phyloP scores from a whole-genome alignment of 2,113 vertebrate genomes.

The Phainopepla nitens region DNA sequence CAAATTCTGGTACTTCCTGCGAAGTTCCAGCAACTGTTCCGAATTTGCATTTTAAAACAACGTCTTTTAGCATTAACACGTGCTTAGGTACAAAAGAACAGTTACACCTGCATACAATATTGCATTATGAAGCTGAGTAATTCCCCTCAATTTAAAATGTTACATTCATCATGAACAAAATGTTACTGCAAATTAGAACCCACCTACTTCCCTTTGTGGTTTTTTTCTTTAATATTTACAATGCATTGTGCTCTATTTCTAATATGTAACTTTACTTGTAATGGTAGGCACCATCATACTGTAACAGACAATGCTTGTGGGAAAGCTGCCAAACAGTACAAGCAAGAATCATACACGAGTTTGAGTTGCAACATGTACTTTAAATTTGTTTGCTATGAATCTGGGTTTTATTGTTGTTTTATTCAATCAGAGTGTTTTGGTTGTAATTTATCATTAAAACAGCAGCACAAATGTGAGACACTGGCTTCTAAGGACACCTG shows the following conservation, averaged over 20 bases:
- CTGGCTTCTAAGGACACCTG: not conserved
- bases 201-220: not conserved
- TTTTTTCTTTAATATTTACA: conserved; percentile 12
- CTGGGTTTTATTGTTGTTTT: no score
- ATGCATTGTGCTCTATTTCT: conserved; percentile 37
- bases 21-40: conserved; percentile 45
- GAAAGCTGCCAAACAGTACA: not conserved
- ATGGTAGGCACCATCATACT: not conserved
- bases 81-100: conserved; percentile 2
- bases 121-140: conserved; percentile 29
- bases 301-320: not conserved
- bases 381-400: not conserved
- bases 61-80: not conserved
- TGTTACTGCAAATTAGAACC: not conserved
- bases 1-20: conserved; percentile 23
- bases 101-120: conserved; percentile 28
- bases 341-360: not conserved
- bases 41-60: conserved; percentile 20
- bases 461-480: not conserved
- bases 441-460: not conserved
- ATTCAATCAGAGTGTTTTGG: not conserved
- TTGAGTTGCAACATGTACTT: not conserved
- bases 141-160: conserved; percentile 13
- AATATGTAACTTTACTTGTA: not conserved
- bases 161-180: conserved; percentile 16